phyloP scores from a whole-genome alignment of 2,797 vertebrate genomes.

The Pseudotriccus pelzelni region DNA sequence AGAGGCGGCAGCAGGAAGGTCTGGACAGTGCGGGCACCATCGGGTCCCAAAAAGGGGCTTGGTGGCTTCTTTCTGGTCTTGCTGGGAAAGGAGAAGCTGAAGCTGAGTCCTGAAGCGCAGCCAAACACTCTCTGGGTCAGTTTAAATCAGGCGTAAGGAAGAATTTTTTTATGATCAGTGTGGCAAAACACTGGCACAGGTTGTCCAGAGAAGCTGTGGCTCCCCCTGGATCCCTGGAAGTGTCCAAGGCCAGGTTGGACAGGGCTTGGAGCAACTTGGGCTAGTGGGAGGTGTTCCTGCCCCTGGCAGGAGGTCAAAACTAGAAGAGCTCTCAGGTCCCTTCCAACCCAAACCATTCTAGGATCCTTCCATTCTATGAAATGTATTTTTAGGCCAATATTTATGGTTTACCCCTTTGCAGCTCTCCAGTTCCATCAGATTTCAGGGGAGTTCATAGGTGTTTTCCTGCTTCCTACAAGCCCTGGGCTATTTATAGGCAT shows the following conservation, averaged over 20 bases:
- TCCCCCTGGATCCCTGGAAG: background rate
- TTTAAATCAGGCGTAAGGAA: background rate
- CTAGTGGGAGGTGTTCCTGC: fast-evolving
- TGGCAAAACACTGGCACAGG: background rate
- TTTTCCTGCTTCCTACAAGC: background rate
- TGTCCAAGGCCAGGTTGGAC: background rate
- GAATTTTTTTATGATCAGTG: background rate
- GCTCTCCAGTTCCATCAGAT: background rate
- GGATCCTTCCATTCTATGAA: too few species aligned
- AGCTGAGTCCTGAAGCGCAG: background rate
- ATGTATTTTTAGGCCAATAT: background rate
- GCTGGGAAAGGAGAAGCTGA: background rate
- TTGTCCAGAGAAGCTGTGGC: background rate
- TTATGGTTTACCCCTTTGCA: background rate
- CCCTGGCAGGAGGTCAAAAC: background rate
- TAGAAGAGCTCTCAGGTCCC: background rate
- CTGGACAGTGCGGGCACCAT: background rate
- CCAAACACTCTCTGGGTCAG: fast-evolving
- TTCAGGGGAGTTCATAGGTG: background rate
- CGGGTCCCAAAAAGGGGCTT: fast-evolving
- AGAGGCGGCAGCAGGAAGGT: background rate
- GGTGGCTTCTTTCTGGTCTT: background rate
- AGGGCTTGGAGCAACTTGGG: background rate
- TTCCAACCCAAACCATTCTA: background rate
- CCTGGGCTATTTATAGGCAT: background rate